A percentile compares a stretch with the other conserved stretches of the same genome.
phyloP scores from a whole-genome alignment of 1,140 invertebrate genomes.

The Caenorhabditis briggsae region DNA sequence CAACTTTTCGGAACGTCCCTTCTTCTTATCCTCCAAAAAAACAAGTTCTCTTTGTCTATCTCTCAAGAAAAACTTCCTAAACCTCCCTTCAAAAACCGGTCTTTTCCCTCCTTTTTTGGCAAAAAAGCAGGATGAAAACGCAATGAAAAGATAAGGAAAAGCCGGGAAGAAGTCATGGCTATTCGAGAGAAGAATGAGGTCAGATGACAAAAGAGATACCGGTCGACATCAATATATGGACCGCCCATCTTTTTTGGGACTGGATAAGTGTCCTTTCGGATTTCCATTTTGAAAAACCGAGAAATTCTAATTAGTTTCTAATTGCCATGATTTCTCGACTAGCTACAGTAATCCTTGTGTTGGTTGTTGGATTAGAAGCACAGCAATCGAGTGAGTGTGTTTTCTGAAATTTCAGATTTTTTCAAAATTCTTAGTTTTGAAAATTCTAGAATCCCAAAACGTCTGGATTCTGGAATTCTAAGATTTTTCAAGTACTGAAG shows the following conservation, averaged over 20 bases:
- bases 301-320: background rate
- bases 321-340: background rate
- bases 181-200: background rate
- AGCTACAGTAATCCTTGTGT: background rate
- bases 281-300: too few species aligned
- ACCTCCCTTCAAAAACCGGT: background rate
- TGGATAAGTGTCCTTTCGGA: background rate
- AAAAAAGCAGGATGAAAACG: background rate
- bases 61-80: constrained; percentile 2
- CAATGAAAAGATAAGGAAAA: constrained; percentile 25
- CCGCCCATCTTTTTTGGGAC: background rate
- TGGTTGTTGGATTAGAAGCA: background rate
- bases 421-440: too few species aligned
- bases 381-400: background rate
- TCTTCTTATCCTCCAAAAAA: background rate
- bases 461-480: too few species aligned
- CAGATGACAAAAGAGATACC: constrained; percentile 8
- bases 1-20: too few species aligned
- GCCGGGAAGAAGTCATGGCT: background rate
- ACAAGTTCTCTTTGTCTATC: background rate
- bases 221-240: background rate
- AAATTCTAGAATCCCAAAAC: background rate
- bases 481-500: too few species aligned
- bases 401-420: too few species aligned
- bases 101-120: background rate